Evolutionary conservation across 2,797 vertebrate genomes (phyloP).

Genomic region (Epinephelus awoara): DNA sequence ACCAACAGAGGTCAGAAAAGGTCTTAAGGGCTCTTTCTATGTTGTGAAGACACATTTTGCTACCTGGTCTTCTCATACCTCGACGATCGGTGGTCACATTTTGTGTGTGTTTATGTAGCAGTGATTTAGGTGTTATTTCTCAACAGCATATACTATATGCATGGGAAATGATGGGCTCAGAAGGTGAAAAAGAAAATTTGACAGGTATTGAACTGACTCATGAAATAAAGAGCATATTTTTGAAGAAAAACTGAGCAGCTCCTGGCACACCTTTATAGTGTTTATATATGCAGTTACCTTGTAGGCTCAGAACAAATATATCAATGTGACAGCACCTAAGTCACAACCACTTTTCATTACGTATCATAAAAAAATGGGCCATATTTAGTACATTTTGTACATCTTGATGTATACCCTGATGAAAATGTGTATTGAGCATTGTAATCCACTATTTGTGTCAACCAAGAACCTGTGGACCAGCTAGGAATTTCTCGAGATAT

Average conservation of each 20-base stretch:
- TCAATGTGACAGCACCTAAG: background rate
- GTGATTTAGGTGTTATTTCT: constrained; percentile 1
- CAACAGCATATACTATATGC: background rate
- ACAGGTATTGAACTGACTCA: background rate
- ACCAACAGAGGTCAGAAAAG: constrained; percentile 19
- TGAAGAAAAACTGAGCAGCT: background rate
- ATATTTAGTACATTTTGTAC: background rate
- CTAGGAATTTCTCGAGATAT: background rate
- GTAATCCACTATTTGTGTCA: background rate
- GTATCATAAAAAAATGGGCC: background rate
- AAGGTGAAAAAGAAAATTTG: background rate
- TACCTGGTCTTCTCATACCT: constrained; percentile 5
- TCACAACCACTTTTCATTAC: background rate
- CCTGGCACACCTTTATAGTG: background rate
- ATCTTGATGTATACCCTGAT: background rate
- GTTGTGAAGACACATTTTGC: constrained; percentile 1
- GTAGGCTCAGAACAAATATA: background rate
- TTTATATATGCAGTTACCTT: background rate
- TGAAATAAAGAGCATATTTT: background rate
- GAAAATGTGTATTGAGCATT: background rate
- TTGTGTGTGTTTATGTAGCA: background rate
- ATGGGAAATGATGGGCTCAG: background rate
- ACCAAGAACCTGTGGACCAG: background rate
- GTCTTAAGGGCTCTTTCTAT: background rate
- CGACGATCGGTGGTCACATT: background rate